A percentile compares a stretch with the other conserved stretches of the same genome.
phyloP scores from a whole-genome alignment of 2,113 vertebrate genomes.

The Pongo pygmaeus region DNA sequence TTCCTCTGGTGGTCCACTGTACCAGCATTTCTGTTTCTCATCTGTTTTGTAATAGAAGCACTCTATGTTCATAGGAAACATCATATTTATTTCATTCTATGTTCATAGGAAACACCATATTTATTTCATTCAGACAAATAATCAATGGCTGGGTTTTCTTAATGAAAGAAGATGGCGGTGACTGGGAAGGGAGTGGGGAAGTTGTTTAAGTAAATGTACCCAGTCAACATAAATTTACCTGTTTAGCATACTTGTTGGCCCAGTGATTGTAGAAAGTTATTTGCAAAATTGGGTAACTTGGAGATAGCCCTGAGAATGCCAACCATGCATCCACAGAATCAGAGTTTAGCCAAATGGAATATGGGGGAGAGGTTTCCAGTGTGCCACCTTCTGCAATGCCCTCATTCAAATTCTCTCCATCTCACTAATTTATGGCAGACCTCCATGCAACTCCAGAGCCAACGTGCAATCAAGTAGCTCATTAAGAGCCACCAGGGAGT shows the following conservation, averaged over 20 bases:
- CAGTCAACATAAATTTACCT: not conserved
- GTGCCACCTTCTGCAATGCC: not conserved
- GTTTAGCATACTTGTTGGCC: not conserved
- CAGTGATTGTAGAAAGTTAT: conserved; percentile 32
- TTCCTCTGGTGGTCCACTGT: not conserved
- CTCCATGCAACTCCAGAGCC: conserved; percentile 26
- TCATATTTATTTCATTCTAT: not conserved
- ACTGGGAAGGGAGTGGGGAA: not conserved
- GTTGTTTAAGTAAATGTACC: not conserved
- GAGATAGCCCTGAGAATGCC: not conserved
- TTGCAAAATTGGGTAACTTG: conserved; percentile 18
- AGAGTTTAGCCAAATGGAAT: conserved; percentile 27
- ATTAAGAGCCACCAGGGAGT: conserved; percentile 59
- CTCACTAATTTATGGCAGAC: conserved; percentile 37
- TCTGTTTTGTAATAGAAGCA: not conserved
- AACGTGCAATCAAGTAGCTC: conserved; percentile 47
- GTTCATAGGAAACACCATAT: not conserved
- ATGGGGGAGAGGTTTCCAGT: not conserved
- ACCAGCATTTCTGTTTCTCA: not conserved
- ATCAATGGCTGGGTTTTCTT: conserved; percentile 6
- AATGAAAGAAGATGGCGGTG: not conserved
- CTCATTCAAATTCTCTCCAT: conserved; percentile 50
- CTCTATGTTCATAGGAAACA: not conserved
- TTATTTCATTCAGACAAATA: conserved; percentile 22
- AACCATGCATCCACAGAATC: not conserved